Evolutionary conservation across 2,888 invertebrate genomes (phyloP).

Genomic region (Hypercompe scribonia): DNA sequence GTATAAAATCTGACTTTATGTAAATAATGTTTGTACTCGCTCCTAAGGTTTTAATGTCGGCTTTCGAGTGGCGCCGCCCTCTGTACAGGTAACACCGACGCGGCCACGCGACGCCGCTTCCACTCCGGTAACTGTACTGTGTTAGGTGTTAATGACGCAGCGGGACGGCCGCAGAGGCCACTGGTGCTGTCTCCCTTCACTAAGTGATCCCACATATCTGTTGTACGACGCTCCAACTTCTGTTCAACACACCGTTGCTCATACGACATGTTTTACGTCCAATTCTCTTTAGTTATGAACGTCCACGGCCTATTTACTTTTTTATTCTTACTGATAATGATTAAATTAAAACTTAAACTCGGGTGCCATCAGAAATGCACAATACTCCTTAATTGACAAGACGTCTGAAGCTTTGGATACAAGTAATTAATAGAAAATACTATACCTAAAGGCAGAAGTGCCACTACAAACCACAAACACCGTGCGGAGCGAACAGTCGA

Average conservation of each 20-base stretch:
- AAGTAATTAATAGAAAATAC: neutral
- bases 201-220: neutral
- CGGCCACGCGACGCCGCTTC: conserved; percentile 19
- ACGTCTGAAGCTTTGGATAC: neutral
- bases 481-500: neutral
- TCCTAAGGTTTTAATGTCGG: conserved; percentile 62
- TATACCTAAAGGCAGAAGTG: neutral
- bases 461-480: neutral
- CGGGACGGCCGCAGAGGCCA: conserved; percentile 12
- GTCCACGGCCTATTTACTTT: no score
- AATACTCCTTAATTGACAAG: neutral
- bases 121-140: conserved; percentile 20
- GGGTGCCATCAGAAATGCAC: neutral
- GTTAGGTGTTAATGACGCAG: conserved; percentile 10
- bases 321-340: no score
- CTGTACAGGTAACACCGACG: conserved; percentile 22
- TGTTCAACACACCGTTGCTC: neutral
- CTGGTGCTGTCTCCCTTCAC: conserved; percentile 8
- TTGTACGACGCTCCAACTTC: neutral
- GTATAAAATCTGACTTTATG: conserved; percentile 70
- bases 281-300: neutral
- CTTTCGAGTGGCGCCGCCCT: conserved; percentile 28
- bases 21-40: conserved; percentile 79
- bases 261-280: neutral
- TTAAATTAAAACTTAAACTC: neutral